These are phyloP conservation scores for Denticeps clupeoides DNA, from an alignment of 2,797 vertebrate genomes.

Conservation along the genomic window DNA sequence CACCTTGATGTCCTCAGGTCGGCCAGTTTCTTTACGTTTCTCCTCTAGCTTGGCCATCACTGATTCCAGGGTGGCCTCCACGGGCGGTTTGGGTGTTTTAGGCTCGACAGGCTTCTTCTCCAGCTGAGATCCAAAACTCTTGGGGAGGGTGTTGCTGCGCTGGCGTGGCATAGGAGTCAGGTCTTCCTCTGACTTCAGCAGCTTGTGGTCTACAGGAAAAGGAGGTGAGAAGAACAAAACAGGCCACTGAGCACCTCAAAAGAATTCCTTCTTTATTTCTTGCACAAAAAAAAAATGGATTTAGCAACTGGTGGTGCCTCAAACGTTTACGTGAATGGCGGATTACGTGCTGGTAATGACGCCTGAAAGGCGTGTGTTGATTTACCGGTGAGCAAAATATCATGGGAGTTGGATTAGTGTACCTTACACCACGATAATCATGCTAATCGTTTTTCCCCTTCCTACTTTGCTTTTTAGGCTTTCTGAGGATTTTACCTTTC, in stretches of 20 bases:
- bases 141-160: conserved; percentile 93
- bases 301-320: background rate
- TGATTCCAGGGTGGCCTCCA: conserved; percentile 77
- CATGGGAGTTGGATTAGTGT: conserved; percentile 20
- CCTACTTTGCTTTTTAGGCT: background rate
- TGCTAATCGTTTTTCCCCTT: background rate
- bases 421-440: conserved; percentile 14
- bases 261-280: background rate
- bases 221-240: background rate
- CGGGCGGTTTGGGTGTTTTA: conserved; percentile 71
- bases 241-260: background rate
- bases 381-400: conserved; percentile 10
- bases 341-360: conserved; percentile 1
- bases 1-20: conserved; percentile 93
- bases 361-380: background rate
- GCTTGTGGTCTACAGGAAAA: conserved; percentile 73
- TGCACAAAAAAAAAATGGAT: background rate
- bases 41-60: conserved; percentile 85
- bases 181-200: conserved; percentile 86
- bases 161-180: conserved; percentile 78
- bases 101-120: conserved; percentile 78
- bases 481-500: conserved; percentile 67
- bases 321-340: background rate
- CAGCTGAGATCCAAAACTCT: conserved; percentile 93
- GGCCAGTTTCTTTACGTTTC: conserved; percentile 73